Evolutionary conservation across 1,140 invertebrate genomes (phyloP), one percentile per base, ranked within the genome.

Genomic region (Panulirus ornatus): DNA sequence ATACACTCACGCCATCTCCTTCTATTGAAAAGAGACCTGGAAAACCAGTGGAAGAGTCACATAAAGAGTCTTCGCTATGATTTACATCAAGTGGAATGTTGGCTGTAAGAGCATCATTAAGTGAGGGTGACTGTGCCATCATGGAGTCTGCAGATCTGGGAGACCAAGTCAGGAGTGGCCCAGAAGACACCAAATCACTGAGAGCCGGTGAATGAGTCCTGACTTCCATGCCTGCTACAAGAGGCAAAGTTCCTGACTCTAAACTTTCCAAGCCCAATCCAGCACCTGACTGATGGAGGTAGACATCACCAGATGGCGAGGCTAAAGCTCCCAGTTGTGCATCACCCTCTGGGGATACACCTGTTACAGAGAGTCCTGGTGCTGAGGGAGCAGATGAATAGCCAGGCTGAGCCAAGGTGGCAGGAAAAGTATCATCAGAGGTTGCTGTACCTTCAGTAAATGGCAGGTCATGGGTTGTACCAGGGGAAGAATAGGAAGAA

Each of bases 81-180:
- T 91, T 90, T 2, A 91, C 92, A 89, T 92, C 92, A 44, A 92
- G 92, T 54, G 90, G 86, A 84, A 92, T 92, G 51, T 92, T 92
- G 38, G 88, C 92, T 44, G 90, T 91, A 19, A 92, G 90, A 44
- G 92, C 90, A 85, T 92, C 92, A 89, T 92, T 91, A 19, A 92
- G 78, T 14, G 92, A 91, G 0, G 92, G 92, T 34, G 90, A 91
- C 75, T 92, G 92, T 36, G 79, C 92, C 92, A 92, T 92, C 70
- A 92, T 92, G 16, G 92, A 92, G 66, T 92, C 92, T n/a, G 92
- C 85, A 36, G 92, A 92, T n/a, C 92, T 82, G 1, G 92, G 92
- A 34, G 92, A 92, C 92, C 92, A 92, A 3, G 92, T 73, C 40
- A 92, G 78, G n/a, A 92, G 83, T 19, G 92, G 87, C 42, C 88